Percentiles rank a stretch among this genome's conserved stretches.
phyloP scores from a whole-genome alignment of 1,140 invertebrate species.

The Drosophila littoralis region DNA sequence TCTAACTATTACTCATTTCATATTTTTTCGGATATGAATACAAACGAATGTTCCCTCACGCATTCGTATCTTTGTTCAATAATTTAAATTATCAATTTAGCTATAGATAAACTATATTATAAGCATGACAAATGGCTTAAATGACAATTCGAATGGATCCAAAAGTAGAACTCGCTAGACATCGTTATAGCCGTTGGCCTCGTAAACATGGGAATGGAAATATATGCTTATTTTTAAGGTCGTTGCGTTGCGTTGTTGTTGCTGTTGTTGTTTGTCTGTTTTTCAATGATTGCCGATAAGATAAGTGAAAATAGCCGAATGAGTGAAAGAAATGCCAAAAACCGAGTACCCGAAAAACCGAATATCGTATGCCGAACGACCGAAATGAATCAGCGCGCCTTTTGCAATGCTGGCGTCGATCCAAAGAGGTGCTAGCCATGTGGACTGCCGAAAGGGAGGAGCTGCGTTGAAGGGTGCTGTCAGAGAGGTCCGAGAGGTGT shows the following conservation, averaged over 20 bases:
- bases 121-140: constrained; percentile 25
- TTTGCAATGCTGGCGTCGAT: constrained; percentile 31
- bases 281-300: constrained; percentile 74
- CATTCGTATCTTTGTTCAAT: background rate
- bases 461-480: too few relatives aligned
- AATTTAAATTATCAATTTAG: background rate
- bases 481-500: too few relatives aligned
- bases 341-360: constrained; percentile 28
- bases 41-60: background rate
- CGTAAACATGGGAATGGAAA: constrained; percentile 31
- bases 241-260: too few relatives aligned
- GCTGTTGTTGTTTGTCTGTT: constrained; percentile 12
- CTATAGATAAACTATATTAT: background rate
- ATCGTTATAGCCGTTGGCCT: constrained; percentile 26
- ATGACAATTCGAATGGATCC: constrained; percentile 19
- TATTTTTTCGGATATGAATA: background rate
- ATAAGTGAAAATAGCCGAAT: constrained; percentile 44
- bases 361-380: constrained; percentile 13
- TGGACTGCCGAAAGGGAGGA: background rate
- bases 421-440: constrained; percentile 29
- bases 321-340: constrained; percentile 1
- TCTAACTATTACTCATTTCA: background rate
- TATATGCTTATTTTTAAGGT: constrained; percentile 65
- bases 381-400: constrained; percentile 35
- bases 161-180: constrained; percentile 19